Evolutionary conservation across 2,113 vertebrate species (phyloP), one percentile per base, ranked within the genome.

Genomic region (Rissa tridactyla): DNA sequence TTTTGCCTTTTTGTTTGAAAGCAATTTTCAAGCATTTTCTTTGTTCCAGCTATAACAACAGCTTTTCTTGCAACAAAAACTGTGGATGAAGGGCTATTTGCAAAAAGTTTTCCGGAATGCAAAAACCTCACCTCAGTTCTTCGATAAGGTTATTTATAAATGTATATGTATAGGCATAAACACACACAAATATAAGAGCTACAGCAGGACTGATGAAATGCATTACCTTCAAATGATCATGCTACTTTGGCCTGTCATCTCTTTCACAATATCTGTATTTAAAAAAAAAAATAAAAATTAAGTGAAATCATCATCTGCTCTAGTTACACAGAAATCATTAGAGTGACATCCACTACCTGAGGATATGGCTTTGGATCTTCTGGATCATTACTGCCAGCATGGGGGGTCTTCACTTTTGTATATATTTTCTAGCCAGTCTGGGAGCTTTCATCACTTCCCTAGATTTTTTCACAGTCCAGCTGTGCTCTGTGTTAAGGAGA

Each of bases 1-100:
- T 91, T 96, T 76, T 97, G 65, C 40, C 57, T 96, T 94, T 85
- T 84, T 73, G 54, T 96, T 95, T 94, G 92, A 97, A 96, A 88
- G 44, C 36, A 91, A 93, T 97, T 97, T 96, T 96, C 49, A 92
- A 97, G 58, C 51, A 46, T 38, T 95, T 93, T 94, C 61, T 97
- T 97, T 97, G 64, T 93, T 95, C 85, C 69, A 94, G 76, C 55
- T 94, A 42, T 73, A 97, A 70, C 51, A 96, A 80, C n/a, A 96
- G 62, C 18, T 77, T 75, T 91, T 96, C 94, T 94, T 96, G 69
- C 82, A 91, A 87, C 52, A 95, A 93, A 70, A 92, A 82, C 34
- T 88, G 75, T 85, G 54, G 65, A 91, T 52, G 29, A 66, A 97
- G 66, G 81, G 9, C 16, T 49, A 20, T 92, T 97, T 96, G 73